Conservation (phyloP, 2,113 vertebrate genomes). For the Carassius auratus region DNA sequence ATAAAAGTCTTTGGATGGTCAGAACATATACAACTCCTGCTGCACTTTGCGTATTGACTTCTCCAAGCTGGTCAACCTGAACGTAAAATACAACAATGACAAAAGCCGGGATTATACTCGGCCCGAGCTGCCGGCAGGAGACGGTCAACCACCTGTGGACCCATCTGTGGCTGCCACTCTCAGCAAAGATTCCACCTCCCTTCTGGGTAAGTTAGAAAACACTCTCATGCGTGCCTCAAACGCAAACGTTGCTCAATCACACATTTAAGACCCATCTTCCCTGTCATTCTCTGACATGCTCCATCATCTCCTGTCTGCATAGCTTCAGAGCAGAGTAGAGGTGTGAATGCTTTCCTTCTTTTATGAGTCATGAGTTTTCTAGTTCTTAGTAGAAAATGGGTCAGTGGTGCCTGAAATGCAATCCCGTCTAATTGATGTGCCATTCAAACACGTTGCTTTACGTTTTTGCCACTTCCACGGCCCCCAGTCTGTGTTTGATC, state of each 20-base stretch:
- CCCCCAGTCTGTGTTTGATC: constrained; percentile 41
- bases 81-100: constrained; percentile 99
- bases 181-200: constrained; percentile 90
- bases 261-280: constrained; percentile 16
- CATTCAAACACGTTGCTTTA: constrained; percentile 34
- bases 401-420: constrained; percentile 32
- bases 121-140: constrained; percentile 94
- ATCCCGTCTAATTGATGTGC: constrained; percentile 33
- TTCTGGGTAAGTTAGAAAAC: constrained; percentile 81
- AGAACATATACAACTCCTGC: constrained; percentile 99
- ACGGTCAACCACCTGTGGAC: constrained; percentile 87
- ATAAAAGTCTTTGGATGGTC: constrained; percentile 91
- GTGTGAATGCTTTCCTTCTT: constrained; percentile 29
- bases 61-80: constrained; percentile 98
- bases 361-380: constrained; percentile 30
- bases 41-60: constrained; percentile 98
- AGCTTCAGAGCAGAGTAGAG: constrained; percentile 34
- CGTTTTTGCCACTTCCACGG: constrained; percentile 26
- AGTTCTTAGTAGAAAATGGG: constrained; percentile 29
- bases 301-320: background rate
- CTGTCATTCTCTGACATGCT: constrained; percentile 33
- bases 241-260: background rate
- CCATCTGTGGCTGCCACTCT: constrained; percentile 85
- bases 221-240: background rate
- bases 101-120: constrained; percentile 98